Base-by-base conservation (phyloP, 2,888 invertebrate genomes). In the Uropetala carovei region DNA sequence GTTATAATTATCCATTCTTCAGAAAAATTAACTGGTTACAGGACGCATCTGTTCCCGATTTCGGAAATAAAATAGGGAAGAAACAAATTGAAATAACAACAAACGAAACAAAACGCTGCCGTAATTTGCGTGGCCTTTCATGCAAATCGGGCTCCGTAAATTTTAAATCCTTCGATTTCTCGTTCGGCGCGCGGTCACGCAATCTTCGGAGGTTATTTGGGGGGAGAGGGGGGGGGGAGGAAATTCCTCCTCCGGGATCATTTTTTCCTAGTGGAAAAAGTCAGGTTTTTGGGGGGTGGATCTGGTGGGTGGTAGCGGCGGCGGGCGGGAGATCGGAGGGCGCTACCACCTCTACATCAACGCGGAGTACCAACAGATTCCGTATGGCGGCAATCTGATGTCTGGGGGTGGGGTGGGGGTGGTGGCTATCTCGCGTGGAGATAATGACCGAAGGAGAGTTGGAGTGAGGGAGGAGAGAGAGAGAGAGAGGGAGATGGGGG, bases 71-170 rank as follows among this genome's bases (percentile, higher is more conserved):
- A 43, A 57, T 18, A 58, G 56, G 18, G 56, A 14, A 13, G n/a
- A 84, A n/a, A 57, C 0, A 57, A 57, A 58, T 22, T 56, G 57
- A 22, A 58, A 58, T 56, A 57, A 58, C 58, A 57, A 22, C 85
- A 58, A 85, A 57, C 57, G 58, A 57, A 57, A 13, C 75, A 75
- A 58, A 58, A 85, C 83, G 43, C n/a, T 43, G 43, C 83, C 22
- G 85, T 85, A 58, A 58, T 58, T 58, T 57, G 86, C 27, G 86
- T 27, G 60, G 27, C 27, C 9, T 59, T 60, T 30, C 86, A 86
- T 86, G 86, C 86, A 86, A 86, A 86, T 86, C 30, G 27, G 13
- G 27, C 0, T 14, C 57, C 13, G 86, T 30, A 27, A 60, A 60
- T 14, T 30, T 16, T 43, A 43, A 30, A 56, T 58, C 86, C 18